Base-by-base conservation (phyloP, 2,888 invertebrate species). In the Drosophila paranaensis region DNA sequence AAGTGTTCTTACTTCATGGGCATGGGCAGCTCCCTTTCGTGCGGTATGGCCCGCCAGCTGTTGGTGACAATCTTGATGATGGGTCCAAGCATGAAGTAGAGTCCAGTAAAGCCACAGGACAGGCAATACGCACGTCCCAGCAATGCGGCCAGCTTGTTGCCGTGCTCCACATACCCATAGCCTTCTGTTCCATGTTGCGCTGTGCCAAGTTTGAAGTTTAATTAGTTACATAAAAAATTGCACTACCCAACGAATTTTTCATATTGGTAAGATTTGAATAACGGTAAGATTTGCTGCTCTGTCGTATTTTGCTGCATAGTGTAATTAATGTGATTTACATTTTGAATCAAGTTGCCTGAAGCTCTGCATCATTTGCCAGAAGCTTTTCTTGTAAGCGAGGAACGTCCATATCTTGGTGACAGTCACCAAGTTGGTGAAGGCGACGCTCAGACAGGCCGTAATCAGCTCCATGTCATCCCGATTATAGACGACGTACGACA, bases 391-490 rank as follows among this genome's bases (percentile, higher is more conserved):
- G 72, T 89, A 83, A 40, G 69, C 37, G 35, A 92, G 74, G 60
- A 92, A 92, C 8, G 92, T 92, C 37, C 79, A 65, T n/a, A 90
- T 88, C 73, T 92, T 92, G 42, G 90, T 82, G 40, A 89, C 81
- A 10, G 91, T 91, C 62, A 92, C 66, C 45, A 90, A 40, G 55
- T 92, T 92, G 60, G 91, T 91, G 43, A 91, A 89, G 46, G 70
- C 74, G 30, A 92, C 84, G 46, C 92, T 92, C 40, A 92, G 70
- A 27, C 90, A 70, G 39, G 91, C 92, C 3, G 92, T 92, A 16
- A 88, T 84, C 70, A 91, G 67, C 68, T 87, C 81, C 80, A 92
- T 72, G 57, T 92, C 77, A 48, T 90, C 79, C 35, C 79, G 81
- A 61, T 92, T 81, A 71, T 90, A 80, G 48, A 90, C 68, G n/a